Percentiles rank a stretch among this genome's conserved stretches.
phyloP scores from a whole-genome alignment of 2,888 invertebrate genomes.

The Coelopa pilipes region DNA sequence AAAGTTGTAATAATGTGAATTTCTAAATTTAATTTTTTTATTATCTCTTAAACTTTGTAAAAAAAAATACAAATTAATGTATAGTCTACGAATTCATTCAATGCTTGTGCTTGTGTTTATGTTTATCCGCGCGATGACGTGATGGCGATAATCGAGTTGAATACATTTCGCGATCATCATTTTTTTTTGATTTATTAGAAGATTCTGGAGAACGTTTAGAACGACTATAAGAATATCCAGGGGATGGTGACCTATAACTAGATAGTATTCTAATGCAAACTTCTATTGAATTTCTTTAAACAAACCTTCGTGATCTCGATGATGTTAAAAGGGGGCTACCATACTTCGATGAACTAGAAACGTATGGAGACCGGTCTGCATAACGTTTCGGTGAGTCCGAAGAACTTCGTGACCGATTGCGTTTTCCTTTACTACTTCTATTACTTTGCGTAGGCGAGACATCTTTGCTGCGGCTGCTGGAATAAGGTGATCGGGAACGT shows the following conservation, averaged over 20 bases:
- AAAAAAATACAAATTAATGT: constrained; percentile 6
- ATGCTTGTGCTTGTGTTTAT: constrained; percentile 69
- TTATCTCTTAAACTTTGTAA: constrained; percentile 2
- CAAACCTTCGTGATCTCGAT: constrained; percentile 50
- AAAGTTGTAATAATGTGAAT: constrained; percentile 3
- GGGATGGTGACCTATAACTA: constrained; percentile 50
- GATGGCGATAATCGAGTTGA: constrained; percentile 55
- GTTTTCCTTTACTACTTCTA: constrained; percentile 52
- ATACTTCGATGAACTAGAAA: constrained; percentile 53
- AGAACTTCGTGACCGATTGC: constrained; percentile 56
- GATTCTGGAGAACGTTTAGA: constrained; percentile 27
- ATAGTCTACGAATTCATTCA: constrained; percentile 41
- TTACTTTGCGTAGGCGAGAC: constrained; percentile 46
- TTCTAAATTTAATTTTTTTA: neutral
- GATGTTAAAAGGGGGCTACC: constrained; percentile 51
- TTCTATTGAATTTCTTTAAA: neutral
- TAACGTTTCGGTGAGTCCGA: constrained; percentile 61
- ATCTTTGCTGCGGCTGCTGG: constrained; percentile 49
- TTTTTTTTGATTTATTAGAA: constrained; percentile 29
- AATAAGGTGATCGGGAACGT: constrained; percentile 53
- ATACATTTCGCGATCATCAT: constrained; percentile 57
- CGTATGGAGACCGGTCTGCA: constrained; percentile 49
- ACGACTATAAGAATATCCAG: constrained; percentile 39
- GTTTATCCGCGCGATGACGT: constrained; percentile 64
- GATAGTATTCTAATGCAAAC: neutral